A percentile compares a stretch with the other conserved stretches of the same genome.
phyloP scores from a whole-genome alignment of 2,113 vertebrate genomes.

The human (Homo sapiens) region GRCh38 chr20:17906001-17906500 shows the following conservation, averaged over 20 bases:
- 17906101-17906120: too few species aligned
- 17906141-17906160: background rate
- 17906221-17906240: background rate
- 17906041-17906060: accelerated
- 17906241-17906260: background rate
- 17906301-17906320: background rate
- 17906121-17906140: background rate
- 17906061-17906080: background rate
- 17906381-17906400: background rate
- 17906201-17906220: background rate
- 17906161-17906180: background rate
- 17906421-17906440: background rate
- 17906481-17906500: background rate
- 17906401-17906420: background rate
- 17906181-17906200: background rate
- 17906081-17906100: background rate
- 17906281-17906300: background rate
- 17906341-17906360: background rate
- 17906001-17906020: too few species aligned
- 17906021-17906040: background rate
- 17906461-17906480: background rate
- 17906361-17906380: background rate
- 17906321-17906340: background rate
- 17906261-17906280: background rate
- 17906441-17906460: background rate